Evolutionary conservation across 1,140 invertebrate species (phyloP), one percentile per base, ranked within the genome.

Genomic region (Lethrus apterus): DNA sequence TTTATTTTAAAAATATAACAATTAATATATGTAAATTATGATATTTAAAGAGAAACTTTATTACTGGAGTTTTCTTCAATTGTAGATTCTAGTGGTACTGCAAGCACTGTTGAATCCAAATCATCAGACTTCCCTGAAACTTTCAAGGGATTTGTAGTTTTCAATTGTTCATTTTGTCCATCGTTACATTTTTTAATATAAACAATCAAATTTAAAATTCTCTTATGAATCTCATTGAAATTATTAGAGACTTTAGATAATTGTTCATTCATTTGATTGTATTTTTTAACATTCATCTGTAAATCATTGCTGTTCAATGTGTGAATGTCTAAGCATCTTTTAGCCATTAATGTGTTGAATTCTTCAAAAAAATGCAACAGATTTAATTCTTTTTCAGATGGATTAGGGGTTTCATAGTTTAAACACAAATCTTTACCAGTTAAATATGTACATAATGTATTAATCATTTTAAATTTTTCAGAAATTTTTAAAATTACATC

Each of bases 371-470:
- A 20, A 2, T 2, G 17, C 29, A 11, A 18, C 9, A 46, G n/a
- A 46, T 46, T 14, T 31, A 46, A 46, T 35, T 36, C 26, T 3
- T 46, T 14, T n/a, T n/a, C n/a, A n/a, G n/a, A n/a, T n/a, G n/a
- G n/a, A 34, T 17, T 18, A 1, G 11, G 7, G 4, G 17, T 31
- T 19, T 43, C 36, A 48, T 54, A 29, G n/a, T 44, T 33, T 11
- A 56, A 29, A 1, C 35, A 24, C 15, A 46, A 24, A 20, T 47
- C 31, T 21, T 36, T 38, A 33, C 41, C 42, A 24, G 13, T 23
- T 9, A 56, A 17, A 42, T 46, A 46, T 21, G 29, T 34, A n/a
- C 35, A 34, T 15, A 51, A 24, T 7, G 24, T 32, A 36, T 52
- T 35, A 24, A 24, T 32, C 23, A 49, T 23, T 10, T 10, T 15